Evolutionary conservation across 1,140 invertebrate species (phyloP), one percentile per base, ranked within the genome.

Genomic region (Camponotus floridanus): DNA sequence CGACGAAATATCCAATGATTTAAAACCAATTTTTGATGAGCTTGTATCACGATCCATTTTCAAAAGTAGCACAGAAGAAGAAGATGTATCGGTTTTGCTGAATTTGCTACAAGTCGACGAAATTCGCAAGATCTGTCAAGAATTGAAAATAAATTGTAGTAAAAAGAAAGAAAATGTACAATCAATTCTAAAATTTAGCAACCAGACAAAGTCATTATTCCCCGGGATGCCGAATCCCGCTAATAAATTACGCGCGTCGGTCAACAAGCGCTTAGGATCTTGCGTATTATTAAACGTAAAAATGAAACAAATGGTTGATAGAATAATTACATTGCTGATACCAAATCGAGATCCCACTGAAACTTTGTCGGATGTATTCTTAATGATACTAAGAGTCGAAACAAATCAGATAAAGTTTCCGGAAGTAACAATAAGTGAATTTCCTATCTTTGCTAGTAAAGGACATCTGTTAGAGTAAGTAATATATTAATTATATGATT

Each of bases 361-460:
- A 70, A 86, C 68, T 11, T 83, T 93, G 2, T 15, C 86, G 45
- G 92, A 94, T 61, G 70, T 91, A 26, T 94, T 94, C 39, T 39
- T 81, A 2, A 91, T 80, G 36, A 70, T 94, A 26, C 55, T 57
- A 3, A 88, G 91, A 62, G 62, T 95, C 18, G 86, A 93, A 36
- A 62, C 42, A 11, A 89, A 86, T 11, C 79, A 91, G 33, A 86
- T 90, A 33, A 78, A 83, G 11, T 94, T 89, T 83, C 94, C 94
- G 21, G 64, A 65, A 21, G 55, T 88, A 36, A 79, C 89, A 4
- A 70, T 51, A 21, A 51, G 90, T 74, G 81, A 87, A 8, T 93
- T 89, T 86, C 95, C 95, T 33, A 85, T 95, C 13, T 95, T 95
- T 85, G 57, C 89, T 36, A 89, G 89, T 68, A 87, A 90, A 31